Evolutionary conservation across 2,888 invertebrate species (phyloP), one percentile per base, ranked within the genome.

Genomic region (Calameuta idolon): DNA sequence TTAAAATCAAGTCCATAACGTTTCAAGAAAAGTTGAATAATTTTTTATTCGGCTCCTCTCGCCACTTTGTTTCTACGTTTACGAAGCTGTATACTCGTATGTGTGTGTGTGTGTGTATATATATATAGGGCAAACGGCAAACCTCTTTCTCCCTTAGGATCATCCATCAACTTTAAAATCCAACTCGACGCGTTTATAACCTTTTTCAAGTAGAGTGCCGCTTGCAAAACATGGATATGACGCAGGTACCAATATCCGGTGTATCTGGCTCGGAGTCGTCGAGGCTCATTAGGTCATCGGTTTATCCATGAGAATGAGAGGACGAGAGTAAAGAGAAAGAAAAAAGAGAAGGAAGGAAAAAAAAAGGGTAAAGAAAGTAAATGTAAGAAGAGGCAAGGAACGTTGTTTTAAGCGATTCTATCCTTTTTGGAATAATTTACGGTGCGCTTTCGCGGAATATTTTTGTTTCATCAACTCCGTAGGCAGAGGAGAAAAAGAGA

Each of bases 341-440:
- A 75, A 81, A 84, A 55, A 81, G 74, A 80, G 81, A 85, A n/a
- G n/a, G 55, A 69, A 35, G 33, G 75, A 83, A 83, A 79, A 73
- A 74, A 15, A 84, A 84, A 81, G 69, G 81, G 83, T 30, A 82
- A 81, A 69, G 78, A 79, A 75, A 80, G 82, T 76, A 81, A 71
- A 73, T 81, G 83, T 34, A 76, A 74, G 69, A 83, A 79, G 75
- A 76, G 81, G 34, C 40, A 74, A 77, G 79, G 15, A 69, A 79
- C 23, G 71, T 77, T 34, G 34, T 40, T 35, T 37, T 81, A 76
- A 30, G 15, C 40, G 55, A 23, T 23, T 23, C 23, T 9, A 15
- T 9, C 9, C 15, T 9, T 55, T 55, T 55, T 55, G 9, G 9
- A 23, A 55, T 15, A 15, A 55, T 55, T 55, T 55, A 55, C 23